Evolutionary conservation across 64 coral and sea anemone species (phyloP).

Genomic region (Stichodactyla helianthus): DNA sequence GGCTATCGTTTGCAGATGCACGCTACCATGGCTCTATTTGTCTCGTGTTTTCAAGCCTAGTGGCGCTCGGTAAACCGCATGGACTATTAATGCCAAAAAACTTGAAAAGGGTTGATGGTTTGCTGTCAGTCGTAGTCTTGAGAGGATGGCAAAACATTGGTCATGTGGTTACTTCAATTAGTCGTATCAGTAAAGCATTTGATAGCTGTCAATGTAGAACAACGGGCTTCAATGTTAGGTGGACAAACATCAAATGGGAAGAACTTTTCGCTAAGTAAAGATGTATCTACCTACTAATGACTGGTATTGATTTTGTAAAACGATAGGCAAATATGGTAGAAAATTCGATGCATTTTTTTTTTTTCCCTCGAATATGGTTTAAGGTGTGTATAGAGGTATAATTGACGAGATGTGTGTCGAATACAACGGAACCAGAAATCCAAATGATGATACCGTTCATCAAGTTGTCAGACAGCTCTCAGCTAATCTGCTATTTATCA

Average conservation of each 20-base stretch:
- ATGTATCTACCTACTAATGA: background rate
- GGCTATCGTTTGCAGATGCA: too few relatives aligned
- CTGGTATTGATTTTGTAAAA: background rate
- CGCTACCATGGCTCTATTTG: background rate
- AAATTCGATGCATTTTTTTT: background rate
- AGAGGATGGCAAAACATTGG: background rate
- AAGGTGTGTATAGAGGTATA: background rate
- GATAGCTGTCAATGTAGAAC: background rate
- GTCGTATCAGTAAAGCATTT: background rate
- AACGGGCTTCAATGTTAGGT: background rate
- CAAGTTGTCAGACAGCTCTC: background rate
- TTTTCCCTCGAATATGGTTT: background rate
- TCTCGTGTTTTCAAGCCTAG: background rate
- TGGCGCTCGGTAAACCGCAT: background rate
- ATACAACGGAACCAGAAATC: background rate
- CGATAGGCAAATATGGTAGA: background rate
- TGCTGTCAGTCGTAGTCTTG: background rate
- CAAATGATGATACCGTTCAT: background rate
- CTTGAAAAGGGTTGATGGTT: background rate
- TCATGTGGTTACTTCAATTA: constrained; percentile 6
- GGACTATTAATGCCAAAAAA: background rate
- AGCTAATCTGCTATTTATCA: background rate
- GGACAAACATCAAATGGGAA: background rate
- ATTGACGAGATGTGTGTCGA: background rate
- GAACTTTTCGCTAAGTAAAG: background rate